phyloP scores from a whole-genome alignment of 1,140 invertebrate species.

The Colletes latitarsis region DNA sequence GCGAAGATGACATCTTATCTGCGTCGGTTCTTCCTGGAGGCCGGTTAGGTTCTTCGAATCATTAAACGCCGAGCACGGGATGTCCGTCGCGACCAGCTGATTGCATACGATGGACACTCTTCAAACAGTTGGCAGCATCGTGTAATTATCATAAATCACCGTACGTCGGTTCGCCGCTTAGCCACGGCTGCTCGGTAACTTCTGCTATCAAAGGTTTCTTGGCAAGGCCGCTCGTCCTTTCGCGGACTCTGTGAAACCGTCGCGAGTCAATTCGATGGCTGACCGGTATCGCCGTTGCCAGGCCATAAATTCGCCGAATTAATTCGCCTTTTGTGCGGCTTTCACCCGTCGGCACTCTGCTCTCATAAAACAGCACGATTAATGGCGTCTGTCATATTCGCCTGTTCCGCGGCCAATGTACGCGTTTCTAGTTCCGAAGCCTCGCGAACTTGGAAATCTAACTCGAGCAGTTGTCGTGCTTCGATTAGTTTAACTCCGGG shows the following conservation, averaged over 20 bases:
- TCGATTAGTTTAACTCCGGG: not conserved
- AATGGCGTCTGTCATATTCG: constrained; percentile 66
- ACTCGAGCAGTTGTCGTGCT: not conserved
- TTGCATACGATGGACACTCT: constrained; percentile 72
- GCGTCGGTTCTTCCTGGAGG: constrained; percentile 14
- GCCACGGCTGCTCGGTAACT: constrained; percentile 1
- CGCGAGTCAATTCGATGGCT: constrained; percentile 32
- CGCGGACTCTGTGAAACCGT: constrained; percentile 6
- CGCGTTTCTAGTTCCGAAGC: constrained; percentile 4
- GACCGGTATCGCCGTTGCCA: constrained; percentile 61
- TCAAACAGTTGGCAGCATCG: constrained; percentile 68
- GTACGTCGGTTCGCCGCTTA: constrained; percentile 39
- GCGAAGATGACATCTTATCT: constrained; percentile 35
- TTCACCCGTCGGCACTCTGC: constrained; percentile 53
- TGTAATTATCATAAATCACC: constrained; percentile 76
- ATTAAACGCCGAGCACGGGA: constrained; percentile 60
- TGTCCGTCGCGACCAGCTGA: constrained; percentile 68
- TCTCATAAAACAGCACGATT: constrained; percentile 74
- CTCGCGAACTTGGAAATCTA: too few relatives aligned
- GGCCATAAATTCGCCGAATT: constrained; percentile 77
- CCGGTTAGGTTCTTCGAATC: constrained; percentile 68
- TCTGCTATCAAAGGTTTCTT: constrained; percentile 52
- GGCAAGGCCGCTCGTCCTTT: constrained; percentile 28
- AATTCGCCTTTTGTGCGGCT: constrained; percentile 77
- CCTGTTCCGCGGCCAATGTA: not conserved